Base-by-base conservation (phyloP, 2,888 invertebrate species). In the Venusia cambrica region DNA sequence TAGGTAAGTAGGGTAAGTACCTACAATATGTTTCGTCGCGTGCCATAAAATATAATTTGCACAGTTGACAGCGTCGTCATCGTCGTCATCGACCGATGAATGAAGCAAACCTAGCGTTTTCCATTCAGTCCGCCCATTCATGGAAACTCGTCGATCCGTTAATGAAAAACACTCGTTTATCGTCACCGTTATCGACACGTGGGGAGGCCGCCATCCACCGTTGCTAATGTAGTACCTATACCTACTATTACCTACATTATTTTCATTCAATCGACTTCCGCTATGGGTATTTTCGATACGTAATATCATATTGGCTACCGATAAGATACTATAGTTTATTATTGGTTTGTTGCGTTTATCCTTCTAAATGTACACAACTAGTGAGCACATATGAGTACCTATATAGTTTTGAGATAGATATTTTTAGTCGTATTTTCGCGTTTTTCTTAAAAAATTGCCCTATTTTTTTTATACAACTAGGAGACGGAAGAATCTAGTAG, bases 41-140 rank as follows among this genome's bases (percentile, higher is more conserved):
- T 30, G 33, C 8, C 20, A 18, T 31, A 19, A 31, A 34, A 39
- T 35, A 19, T 35, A 34, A 39, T 35, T 40, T 40, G 35, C 39
- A 40, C 30, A 45, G 48, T 21, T 48, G 46, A 31, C 53, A 45
- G 41, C 45, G 48, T 49, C 57, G 57, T 36, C 49, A 51, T 31
- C 42, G 49, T n/a, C 41, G 42, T 35, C 52, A 49, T 40, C 52
- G 52, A 48, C 30, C 61, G 32, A 54, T 80, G 80, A 81, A 83
- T 80, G 76, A 73, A 70, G 66, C 72, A 63, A 65, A 61, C 67
- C 62, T 65, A 70, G 65, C 70, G 73, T 78, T 83, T 84, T 84
- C 73, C 81, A 85, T 84, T 83, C 70, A 81, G 63, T 50, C 57
- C 64, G 63, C 53, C 80, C 85, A 85, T 85, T 87, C 81, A 87